Base-by-base conservation (phyloP, 2,797 vertebrate species). In the Poeciliopsis infans region DNA sequence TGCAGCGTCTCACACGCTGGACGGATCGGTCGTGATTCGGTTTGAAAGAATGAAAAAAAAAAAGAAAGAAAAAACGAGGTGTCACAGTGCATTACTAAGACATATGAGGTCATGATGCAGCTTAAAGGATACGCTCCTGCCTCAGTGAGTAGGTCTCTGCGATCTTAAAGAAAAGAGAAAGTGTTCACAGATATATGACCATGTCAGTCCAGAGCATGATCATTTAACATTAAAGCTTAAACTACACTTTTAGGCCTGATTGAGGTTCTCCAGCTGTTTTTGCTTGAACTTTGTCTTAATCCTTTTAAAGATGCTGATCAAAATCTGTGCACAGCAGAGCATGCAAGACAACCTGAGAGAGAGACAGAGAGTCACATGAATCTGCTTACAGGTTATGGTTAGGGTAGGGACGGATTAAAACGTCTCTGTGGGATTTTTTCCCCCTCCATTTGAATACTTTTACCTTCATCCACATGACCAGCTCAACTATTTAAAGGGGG, bases 41-140 rank as follows among this genome's bases (percentile, higher is more conserved):
- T 55, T 72, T 72, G 72, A 43, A 79, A 85, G 83, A 76, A 51
- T 39, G 11, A 39, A 23, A 12, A 18, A 36, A 66, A 78, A 7
- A 57, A 47, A 47, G 31, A 31, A 31, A 1, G 31, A 12, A 45
- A 3, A 13, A 23, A 23, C 23, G 20, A 8, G 49, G 49, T 68
- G 23, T 77, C 39, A 75, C 47, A 33, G 33, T 68, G 45, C 55
- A 78, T 76, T 46, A 70, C 57, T 69, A 2, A 3, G 28, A 79
- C 18, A 16, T 5, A 66, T n/a, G 4, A 79, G 23, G 55, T 81
- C 61, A 55, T 6, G 2, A 33, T 68, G 70, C 0, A 45, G 3
- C 41, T 74, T 23, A 86, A 95, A 96, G 95, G 96, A 96, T 96
- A 96, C 96, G 96, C 77, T 96, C 94, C 74, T 94, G 89, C 86